Conservation (phyloP, 2,888 invertebrate species). For the Dendrolimus pini region DNA sequence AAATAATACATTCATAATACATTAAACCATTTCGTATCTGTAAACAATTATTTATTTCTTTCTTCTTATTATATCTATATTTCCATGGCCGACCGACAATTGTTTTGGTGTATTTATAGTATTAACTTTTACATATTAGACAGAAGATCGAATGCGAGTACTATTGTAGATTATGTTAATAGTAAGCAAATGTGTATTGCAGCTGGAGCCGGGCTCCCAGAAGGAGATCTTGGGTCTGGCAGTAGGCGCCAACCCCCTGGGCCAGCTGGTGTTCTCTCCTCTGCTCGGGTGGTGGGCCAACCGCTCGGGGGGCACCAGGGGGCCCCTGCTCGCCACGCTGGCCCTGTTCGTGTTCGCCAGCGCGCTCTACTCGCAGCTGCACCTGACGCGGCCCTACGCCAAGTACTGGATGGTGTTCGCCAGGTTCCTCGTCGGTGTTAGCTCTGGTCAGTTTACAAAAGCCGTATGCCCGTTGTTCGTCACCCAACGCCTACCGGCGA, state of each 20-base stretch:
- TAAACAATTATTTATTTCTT: too few relatives aligned
- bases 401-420: constrained; percentile 86
- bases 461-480: too few relatives aligned
- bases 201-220: constrained; percentile 87
- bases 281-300: constrained; percentile 91
- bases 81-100: too few relatives aligned
- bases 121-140: too few relatives aligned
- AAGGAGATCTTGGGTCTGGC: constrained; percentile 90
- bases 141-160: too few relatives aligned
- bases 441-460: constrained; percentile 78
- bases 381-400: constrained; percentile 79
- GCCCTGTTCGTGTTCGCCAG: constrained; percentile 84
- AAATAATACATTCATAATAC: too few relatives aligned
- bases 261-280: constrained; percentile 91
- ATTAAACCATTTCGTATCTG: too few relatives aligned
- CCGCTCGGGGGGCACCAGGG: constrained; percentile 81
- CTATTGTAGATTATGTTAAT: too few relatives aligned
- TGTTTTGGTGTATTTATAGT: too few relatives aligned
- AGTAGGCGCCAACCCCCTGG: constrained; percentile 91
- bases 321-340: constrained; percentile 83
- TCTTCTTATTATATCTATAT: too few relatives aligned
- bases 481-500: too few relatives aligned
- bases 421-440: constrained; percentile 88
- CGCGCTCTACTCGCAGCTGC: constrained; percentile 84
- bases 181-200: constrained; percentile 21